Percentiles rank a stretch among this genome's conserved stretches.
phyloP scores from a whole-genome alignment of 2,797 vertebrate genomes.

The Gallinago solitaria region DNA sequence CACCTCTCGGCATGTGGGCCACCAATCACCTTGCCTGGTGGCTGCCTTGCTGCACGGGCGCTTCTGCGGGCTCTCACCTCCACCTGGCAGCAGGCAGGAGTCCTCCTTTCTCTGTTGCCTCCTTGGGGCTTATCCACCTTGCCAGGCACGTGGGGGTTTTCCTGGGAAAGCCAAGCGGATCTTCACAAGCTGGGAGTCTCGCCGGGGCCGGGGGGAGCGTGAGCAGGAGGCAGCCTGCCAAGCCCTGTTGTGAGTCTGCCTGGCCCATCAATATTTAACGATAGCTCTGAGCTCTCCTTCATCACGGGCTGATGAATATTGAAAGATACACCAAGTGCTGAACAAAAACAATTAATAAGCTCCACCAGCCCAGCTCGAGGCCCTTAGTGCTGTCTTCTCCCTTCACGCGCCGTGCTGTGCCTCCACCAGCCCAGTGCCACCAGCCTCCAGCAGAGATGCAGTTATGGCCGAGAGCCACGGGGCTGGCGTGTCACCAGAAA shows the following conservation, averaged over 20 bases:
- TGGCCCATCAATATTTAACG: slow-evolving; percentile 69
- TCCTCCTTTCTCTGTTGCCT: not conserved
- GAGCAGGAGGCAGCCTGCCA: slow-evolving; percentile 52
- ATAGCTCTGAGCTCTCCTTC: slow-evolving; percentile 60
- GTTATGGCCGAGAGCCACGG: not conserved
- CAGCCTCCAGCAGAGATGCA: not conserved
- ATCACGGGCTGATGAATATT: slow-evolving; percentile 61
- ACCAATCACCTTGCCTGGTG: not conserved
- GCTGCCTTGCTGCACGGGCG: not conserved
- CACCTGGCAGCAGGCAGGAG: not conserved
- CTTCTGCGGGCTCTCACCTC: accelerated
- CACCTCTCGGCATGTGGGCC: too few relatives aligned
- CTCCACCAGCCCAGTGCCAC: not conserved
- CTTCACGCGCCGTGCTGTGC: accelerated
- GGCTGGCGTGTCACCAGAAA: not conserved
- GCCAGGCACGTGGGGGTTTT: not conserved
- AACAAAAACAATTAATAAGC: slow-evolving; percentile 69
- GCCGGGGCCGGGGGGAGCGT: accelerated
- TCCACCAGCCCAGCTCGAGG: not conserved
- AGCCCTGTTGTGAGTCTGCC: slow-evolving; percentile 5
- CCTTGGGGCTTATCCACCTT: not conserved
- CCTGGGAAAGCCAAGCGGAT: not conserved
- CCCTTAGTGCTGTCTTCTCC: not conserved
- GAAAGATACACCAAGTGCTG: slow-evolving; percentile 63
- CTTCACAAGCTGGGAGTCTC: not conserved